Conservation (phyloP, 2,113 vertebrate species). For the Thermophis baileyi region DNA sequence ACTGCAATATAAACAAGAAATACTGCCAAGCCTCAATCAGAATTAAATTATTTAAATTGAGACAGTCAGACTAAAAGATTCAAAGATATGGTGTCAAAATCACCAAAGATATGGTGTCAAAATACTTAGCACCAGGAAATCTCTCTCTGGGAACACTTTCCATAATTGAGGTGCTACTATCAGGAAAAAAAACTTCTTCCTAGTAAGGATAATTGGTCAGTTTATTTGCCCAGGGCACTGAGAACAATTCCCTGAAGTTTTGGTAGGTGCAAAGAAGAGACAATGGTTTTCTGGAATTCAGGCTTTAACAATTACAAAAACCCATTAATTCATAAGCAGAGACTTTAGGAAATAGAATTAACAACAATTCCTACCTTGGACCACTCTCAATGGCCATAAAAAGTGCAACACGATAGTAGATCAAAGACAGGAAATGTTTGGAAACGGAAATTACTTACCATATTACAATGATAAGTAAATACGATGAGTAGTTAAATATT, state of each 20-base stretch:
- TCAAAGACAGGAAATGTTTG: accelerated
- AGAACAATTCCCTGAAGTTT: background rate
- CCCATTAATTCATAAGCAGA: background rate
- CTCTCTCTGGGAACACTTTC: background rate
- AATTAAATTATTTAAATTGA: background rate
- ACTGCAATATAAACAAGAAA: background rate
- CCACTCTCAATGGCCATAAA: background rate
- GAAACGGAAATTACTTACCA: background rate
- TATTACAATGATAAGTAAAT: background rate
- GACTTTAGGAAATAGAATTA: background rate
- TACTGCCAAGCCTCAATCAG: background rate
- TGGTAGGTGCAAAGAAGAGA: background rate
- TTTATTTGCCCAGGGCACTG: background rate
- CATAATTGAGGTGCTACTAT: background rate
- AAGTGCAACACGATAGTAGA: background rate
- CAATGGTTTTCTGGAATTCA: background rate
- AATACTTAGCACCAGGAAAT: background rate
- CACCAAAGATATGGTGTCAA: background rate
- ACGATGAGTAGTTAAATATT: background rate
- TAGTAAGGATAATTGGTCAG: too few relatives aligned
- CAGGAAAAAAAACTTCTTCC: background rate
- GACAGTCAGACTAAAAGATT: background rate
- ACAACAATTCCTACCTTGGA: background rate
- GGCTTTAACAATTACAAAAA: background rate
- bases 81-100: background rate